phyloP scores from a whole-genome alignment of 2,797 vertebrate genomes.

The Xenops minutus region DNA sequence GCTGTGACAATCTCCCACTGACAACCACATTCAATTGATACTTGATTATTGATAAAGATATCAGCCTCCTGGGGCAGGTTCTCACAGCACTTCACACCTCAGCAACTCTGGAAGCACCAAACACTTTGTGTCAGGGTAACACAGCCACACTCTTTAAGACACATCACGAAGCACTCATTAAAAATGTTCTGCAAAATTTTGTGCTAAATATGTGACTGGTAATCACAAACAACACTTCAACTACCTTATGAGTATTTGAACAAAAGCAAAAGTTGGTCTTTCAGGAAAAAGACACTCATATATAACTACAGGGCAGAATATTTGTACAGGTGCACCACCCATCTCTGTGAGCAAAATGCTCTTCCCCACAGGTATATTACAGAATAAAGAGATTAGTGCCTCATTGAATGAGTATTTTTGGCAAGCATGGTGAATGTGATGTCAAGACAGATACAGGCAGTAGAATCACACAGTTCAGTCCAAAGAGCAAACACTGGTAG shows the following conservation, averaged over 20 bases:
- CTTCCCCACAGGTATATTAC: background rate
- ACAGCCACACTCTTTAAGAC: background rate
- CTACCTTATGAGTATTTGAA: background rate
- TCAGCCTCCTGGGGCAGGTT: background rate
- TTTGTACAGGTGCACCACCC: background rate
- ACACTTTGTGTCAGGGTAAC: background rate
- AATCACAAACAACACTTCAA: background rate
- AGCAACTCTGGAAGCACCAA: background rate
- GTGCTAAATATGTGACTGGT: background rate
- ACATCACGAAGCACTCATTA: background rate
- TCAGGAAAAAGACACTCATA: background rate
- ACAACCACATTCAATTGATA: background rate
- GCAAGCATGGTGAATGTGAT: conserved; percentile 70
- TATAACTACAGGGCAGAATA: background rate
- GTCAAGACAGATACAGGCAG: conserved; percentile 74
- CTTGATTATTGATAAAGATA: background rate
- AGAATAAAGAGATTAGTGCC: conserved; percentile 30
- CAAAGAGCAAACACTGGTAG: conserved; percentile 70
- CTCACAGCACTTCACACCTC: background rate
- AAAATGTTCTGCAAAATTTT: background rate
- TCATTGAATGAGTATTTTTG: conserved; percentile 32
- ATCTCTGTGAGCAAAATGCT: background rate
- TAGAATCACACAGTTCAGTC: conserved; percentile 66
- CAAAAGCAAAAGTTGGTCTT: background rate
- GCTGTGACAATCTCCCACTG: background rate